These are phyloP conservation scores for Nautilus pompilius DNA, from an alignment of 1,140 invertebrate species.

Conservation along the genomic window DNA sequence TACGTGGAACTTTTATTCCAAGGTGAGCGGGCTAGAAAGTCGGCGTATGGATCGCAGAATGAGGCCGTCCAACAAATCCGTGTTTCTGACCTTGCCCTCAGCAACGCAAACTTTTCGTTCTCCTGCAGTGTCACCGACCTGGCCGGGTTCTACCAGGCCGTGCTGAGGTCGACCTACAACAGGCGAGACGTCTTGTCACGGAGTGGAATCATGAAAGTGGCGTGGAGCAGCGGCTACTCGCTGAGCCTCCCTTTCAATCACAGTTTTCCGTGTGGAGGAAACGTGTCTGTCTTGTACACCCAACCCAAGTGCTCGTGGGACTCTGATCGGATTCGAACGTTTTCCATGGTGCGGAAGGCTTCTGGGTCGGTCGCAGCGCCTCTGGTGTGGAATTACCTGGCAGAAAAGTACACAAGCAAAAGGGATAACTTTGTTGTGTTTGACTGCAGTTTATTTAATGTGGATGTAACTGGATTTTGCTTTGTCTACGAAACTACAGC, in stretches of 20 bases:
- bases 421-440: slow-evolving; percentile 20
- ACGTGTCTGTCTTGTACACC: slow-evolving; percentile 22
- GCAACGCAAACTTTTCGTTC: slow-evolving; percentile 9
- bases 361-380: slow-evolving; percentile 31
- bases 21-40: not conserved
- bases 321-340: slow-evolving; percentile 30
- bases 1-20: slow-evolving; percentile 23
- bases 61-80: not conserved
- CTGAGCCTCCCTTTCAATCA: slow-evolving; percentile 8
- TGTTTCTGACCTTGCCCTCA: slow-evolving; percentile 11
- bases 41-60: not conserved
- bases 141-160: slow-evolving; percentile 30
- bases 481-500: slow-evolving; percentile 36
- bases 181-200: slow-evolving; percentile 7
- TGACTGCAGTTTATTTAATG: slow-evolving; percentile 23
- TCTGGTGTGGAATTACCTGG: slow-evolving; percentile 21
- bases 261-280: slow-evolving; percentile 30
- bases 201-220: slow-evolving; percentile 25
- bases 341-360: slow-evolving; percentile 11
- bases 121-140: slow-evolving; percentile 31
- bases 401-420: slow-evolving; percentile 19
- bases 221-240: slow-evolving; percentile 27
- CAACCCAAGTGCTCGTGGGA: slow-evolving; percentile 26
- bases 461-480: slow-evolving; percentile 25
- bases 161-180: slow-evolving; percentile 20